phyloP scores from a whole-genome alignment of 2,888 invertebrate species.

The Therioaphis trifolii region DNA sequence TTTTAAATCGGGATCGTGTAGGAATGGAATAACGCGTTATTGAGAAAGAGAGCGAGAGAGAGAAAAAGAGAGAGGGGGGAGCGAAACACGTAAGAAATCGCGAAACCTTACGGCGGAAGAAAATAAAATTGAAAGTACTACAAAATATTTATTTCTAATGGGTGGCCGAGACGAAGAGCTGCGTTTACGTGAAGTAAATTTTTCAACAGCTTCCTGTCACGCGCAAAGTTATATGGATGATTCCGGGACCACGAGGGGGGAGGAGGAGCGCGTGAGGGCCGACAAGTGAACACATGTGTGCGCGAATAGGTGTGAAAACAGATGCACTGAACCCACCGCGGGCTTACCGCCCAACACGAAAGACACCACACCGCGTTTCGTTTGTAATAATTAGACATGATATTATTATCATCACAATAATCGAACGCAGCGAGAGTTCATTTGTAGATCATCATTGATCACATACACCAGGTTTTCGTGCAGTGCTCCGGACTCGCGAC shows the following conservation, averaged over 20 bases:
- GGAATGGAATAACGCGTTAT: background rate
- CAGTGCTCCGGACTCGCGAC: too few relatives aligned
- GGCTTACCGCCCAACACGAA: constrained; percentile 24
- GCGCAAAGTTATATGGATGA: background rate
- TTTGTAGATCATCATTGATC: constrained; percentile 7
- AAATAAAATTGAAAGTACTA: too few relatives aligned
- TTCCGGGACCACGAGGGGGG: background rate
- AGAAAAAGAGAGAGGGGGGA: background rate
- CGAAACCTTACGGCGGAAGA: background rate
- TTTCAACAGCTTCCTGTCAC: background rate
- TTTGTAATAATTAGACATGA: constrained; percentile 49
- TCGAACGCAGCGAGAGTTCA: background rate
- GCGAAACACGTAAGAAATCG: background rate
- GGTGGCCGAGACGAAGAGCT: background rate
- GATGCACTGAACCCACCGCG: constrained; percentile 27
- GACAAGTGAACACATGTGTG: constrained; percentile 24
- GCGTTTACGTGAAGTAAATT: constrained; percentile 13
- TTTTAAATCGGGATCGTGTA: constrained; percentile 12
- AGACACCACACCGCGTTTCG: constrained; percentile 49
- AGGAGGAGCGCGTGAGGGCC: background rate
- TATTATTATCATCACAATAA: background rate
- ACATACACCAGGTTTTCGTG: too few relatives aligned
- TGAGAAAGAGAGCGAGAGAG: background rate
- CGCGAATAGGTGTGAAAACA: constrained; percentile 62
- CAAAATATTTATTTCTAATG: background rate